Percentiles rank a stretch among this genome's conserved stretches.
These are phyloP conservation scores for Sebastes melanostomus DNA, from an alignment of 2,797 vertebrate species.

Conservation along the genomic window DNA sequence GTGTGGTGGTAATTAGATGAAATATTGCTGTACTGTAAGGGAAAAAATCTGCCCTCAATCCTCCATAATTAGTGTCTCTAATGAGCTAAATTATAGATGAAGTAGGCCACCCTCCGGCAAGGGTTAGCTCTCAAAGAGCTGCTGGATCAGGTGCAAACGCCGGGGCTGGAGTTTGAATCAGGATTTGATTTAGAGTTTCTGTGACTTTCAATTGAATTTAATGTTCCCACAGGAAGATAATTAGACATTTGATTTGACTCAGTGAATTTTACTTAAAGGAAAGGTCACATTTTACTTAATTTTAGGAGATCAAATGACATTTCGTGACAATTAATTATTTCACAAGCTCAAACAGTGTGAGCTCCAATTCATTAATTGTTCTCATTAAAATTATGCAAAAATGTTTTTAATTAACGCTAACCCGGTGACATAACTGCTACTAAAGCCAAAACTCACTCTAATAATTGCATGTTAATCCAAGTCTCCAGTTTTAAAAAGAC, in stretches of 20 bases:
- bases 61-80: conserved; percentile 64
- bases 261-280: background rate
- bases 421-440: background rate
- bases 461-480: background rate
- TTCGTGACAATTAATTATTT: background rate
- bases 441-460: background rate
- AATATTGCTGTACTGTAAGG: conserved; percentile 24
- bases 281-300: background rate
- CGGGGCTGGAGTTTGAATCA: conserved; percentile 2
- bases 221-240: background rate
- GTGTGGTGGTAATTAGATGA: conserved; percentile 27
- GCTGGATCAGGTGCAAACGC: conserved; percentile 50
- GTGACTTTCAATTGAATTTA: conserved; percentile 25
- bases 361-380: background rate
- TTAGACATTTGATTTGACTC: background rate
- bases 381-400: background rate
- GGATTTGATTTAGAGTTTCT: conserved; percentile 31
- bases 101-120: conserved; percentile 64
- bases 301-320: background rate
- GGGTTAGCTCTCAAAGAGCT: conserved; percentile 32
- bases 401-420: background rate
- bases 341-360: background rate
- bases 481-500: background rate
- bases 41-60: conserved; percentile 43
- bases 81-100: conserved; percentile 77